A percentile compares a stretch with the other conserved stretches of the same genome.
These are phyloP conservation scores for Arctia plantaginis DNA, from an alignment of 2,888 invertebrate species.

Conservation along the genomic window DNA sequence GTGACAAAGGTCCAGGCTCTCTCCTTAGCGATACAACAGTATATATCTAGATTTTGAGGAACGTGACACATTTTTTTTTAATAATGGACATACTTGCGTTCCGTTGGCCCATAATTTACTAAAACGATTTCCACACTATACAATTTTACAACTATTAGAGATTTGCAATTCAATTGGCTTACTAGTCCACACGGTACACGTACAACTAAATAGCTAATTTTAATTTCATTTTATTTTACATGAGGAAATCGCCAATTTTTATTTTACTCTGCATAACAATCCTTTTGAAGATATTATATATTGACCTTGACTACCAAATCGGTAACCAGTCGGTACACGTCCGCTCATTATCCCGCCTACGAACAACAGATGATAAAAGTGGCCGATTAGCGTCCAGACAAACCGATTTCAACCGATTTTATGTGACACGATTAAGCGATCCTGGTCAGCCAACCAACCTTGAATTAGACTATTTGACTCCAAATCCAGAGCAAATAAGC, in stretches of 20 bases:
- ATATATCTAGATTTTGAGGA: too few relatives aligned
- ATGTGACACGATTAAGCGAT: not conserved
- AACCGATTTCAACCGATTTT: not conserved
- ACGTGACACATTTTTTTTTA: too few relatives aligned
- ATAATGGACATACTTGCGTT: conserved; percentile 20
- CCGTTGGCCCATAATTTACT: conserved; percentile 37
- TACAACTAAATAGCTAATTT: too few relatives aligned
- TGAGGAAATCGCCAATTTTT: not conserved
- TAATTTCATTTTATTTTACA: too few relatives aligned
- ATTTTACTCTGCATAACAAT: not conserved
- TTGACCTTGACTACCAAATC: not conserved
- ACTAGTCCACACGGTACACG: too few relatives aligned
- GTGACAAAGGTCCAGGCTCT: too few relatives aligned
- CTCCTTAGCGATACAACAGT: too few relatives aligned
- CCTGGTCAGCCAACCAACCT: not conserved
- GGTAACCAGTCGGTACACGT: not conserved
- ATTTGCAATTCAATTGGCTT: not conserved
- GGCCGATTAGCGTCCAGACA: not conserved
- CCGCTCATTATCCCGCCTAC: not conserved
- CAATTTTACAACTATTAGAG: not conserved
- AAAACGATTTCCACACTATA: not conserved
- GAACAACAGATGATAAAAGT: not conserved
- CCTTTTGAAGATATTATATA: not conserved
- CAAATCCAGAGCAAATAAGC: too few relatives aligned
- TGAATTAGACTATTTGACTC: not conserved